Evolutionary conservation across 2,797 vertebrate species (phyloP), one percentile per base, ranked within the genome.

Genomic region (Rhinella marina): DNA sequence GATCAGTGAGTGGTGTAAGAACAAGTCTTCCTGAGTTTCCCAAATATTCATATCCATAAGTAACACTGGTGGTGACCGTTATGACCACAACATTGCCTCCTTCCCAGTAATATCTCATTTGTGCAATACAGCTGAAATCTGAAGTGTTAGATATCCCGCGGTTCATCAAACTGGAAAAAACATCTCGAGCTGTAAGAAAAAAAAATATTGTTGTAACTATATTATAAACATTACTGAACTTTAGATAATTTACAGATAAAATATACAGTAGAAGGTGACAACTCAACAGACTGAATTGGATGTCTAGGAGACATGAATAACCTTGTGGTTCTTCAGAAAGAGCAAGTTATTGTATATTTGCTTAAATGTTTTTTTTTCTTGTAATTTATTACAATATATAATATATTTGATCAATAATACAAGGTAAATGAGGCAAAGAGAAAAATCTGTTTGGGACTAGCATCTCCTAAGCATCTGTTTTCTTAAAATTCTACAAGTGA

Each of bases 41-140:
- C 81, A 91, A 84, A 75, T 91, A 91, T 79, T 91, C 90, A 83
- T 90, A 91, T 57, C 90, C 90, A 82, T 91, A 91, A 12, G 76
- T 68, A 7, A 91, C 88, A 32, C 10, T 70, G 25, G 88, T 90
- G 1, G 90, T 91, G 41, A 91, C 86, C 90, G 90, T 90, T 52
- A 81, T 70, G 11, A 91, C 88, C 61, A 88, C 25, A 21, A 88
- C 77, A 23, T 82, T 89, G 59, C 61, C 84, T 27, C 88, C 84
- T 66, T 90, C 90, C 90, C 90, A 91, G 25, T 90, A 91, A 85
- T 90, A 90, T 41, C 90, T 85, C 54, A 90, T 80, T 75, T 91
- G 90, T 32, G 90, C 86, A 56, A 91, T 90, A 90, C 90, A 91
- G 29, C 52, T 82, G 41, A 89, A 89, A 86, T 89, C 84, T 21